Conservation (phyloP, 2,888 invertebrate species). For the Ischnus inquisitorius region DNA sequence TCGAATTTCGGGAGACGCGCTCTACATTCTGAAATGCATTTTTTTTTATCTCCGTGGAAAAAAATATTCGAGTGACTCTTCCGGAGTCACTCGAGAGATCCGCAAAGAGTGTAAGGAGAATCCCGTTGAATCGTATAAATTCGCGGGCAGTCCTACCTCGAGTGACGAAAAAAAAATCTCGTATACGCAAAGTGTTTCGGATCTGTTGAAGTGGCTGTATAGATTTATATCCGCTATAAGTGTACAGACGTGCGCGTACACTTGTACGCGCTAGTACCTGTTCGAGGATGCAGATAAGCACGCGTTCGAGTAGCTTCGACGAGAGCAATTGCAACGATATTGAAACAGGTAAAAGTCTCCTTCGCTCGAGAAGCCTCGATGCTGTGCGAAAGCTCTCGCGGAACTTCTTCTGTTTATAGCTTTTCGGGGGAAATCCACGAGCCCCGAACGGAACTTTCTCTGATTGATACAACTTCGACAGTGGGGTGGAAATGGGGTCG, state of each 20-base stretch:
- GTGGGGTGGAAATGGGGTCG: slow-evolving; percentile 20
- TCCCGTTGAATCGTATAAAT: slow-evolving; percentile 44
- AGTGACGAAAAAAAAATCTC: slow-evolving; percentile 53
- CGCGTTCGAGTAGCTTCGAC: slow-evolving; percentile 17
- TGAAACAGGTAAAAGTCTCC: slow-evolving; percentile 39
- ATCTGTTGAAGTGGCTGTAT: slow-evolving; percentile 41
- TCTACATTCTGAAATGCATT: too few species aligned
- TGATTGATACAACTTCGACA: slow-evolving; percentile 69
- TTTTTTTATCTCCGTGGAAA: background rate
- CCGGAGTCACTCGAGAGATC: slow-evolving; percentile 24
- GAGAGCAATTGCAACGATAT: slow-evolving; percentile 16
- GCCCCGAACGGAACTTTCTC: slow-evolving; percentile 56
- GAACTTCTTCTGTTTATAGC: slow-evolving; percentile 62
- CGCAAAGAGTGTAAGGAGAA: slow-evolving; percentile 10
- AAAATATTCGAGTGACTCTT: background rate
- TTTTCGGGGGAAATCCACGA: slow-evolving; percentile 47
- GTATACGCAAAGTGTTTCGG: slow-evolving; percentile 49
- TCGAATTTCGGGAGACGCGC: background rate
- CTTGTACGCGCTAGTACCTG: background rate
- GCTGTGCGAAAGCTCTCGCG: slow-evolving; percentile 35
- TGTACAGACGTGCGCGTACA: slow-evolving; percentile 2
- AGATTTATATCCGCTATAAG: slow-evolving; percentile 5
- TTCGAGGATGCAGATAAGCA: slow-evolving; percentile 36
- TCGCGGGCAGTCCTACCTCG: slow-evolving; percentile 22
- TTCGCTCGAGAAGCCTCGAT: slow-evolving; percentile 27